Conservation (phyloP, 2,888 invertebrate species). For the Blera fallax region DNA sequence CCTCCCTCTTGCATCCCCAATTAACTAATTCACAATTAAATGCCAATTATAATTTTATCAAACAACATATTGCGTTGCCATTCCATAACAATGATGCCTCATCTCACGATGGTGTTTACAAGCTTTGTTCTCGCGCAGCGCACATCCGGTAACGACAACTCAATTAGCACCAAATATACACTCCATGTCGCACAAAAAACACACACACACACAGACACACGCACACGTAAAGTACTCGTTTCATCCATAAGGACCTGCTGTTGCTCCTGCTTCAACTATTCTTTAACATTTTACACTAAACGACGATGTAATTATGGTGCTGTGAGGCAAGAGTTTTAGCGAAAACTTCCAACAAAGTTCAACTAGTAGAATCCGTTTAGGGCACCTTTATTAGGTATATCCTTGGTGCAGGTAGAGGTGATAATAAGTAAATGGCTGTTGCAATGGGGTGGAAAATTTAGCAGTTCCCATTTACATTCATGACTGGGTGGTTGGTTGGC, state of each 20-base stretch:
- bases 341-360: conserved; percentile 64
- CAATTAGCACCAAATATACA: conserved; percentile 67
- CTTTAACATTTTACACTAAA: conserved; percentile 45
- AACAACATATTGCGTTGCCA: conserved; percentile 45
- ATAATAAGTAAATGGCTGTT: conserved; percentile 67
- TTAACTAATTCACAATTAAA: conserved; percentile 61
- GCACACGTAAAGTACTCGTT: neutral
- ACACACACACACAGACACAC: neutral
- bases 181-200: conserved; percentile 1
- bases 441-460: conserved; percentile 66
- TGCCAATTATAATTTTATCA: conserved; percentile 66
- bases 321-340: neutral
- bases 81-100: neutral
- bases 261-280: conserved; percentile 41
- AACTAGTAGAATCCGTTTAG: conserved; percentile 58
- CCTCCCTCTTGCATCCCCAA: neutral
- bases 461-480: neutral
- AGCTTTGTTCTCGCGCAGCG: conserved; percentile 58
- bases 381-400: conserved; percentile 51
- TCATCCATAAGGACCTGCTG: conserved; percentile 31
- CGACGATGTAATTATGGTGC: conserved; percentile 50
- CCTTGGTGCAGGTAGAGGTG: conserved; percentile 26
- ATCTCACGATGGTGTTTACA: conserved; percentile 3
- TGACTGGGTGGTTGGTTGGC: too few species aligned
- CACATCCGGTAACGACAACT: conserved; percentile 69